phyloP scores from a whole-genome alignment of 2,113 vertebrate species.

The Epinephelus lanceolatus region DNA sequence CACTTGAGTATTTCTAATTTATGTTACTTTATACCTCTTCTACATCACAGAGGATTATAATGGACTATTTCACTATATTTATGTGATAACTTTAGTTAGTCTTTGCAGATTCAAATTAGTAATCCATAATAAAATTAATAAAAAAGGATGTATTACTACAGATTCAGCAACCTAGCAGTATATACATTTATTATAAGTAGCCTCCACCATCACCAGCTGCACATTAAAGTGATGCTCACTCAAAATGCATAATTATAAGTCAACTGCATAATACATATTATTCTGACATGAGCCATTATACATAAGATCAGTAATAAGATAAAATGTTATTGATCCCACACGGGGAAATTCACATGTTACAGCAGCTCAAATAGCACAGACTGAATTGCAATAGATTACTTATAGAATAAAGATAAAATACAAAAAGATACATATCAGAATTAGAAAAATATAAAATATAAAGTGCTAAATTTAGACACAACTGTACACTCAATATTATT shows the following conservation, averaged over 20 bases:
- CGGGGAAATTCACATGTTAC: too few relatives aligned
- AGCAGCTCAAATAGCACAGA: too few relatives aligned
- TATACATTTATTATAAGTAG: not conserved
- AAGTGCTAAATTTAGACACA: too few relatives aligned
- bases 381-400: too few relatives aligned
- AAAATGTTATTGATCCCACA: too few relatives aligned
- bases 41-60: not conserved
- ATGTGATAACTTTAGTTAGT: too few relatives aligned
- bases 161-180: not conserved
- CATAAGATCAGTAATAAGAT: too few relatives aligned
- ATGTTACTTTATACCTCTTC: not conserved
- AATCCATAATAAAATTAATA: not conserved
- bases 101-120: not conserved
- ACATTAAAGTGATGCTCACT: too few relatives aligned
- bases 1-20: not conserved
- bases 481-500: too few relatives aligned
- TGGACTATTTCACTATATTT: not conserved
- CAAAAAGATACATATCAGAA: too few relatives aligned
- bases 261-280: not conserved
- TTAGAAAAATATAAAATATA: too few relatives aligned
- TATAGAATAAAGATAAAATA: too few relatives aligned
- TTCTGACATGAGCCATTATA: not conserved
- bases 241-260: not conserved
- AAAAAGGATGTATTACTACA: not conserved
- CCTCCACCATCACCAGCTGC: not conserved